Evolutionary conservation across 2,113 vertebrate species (phyloP).

Genomic region (Etia nguti): DNA sequence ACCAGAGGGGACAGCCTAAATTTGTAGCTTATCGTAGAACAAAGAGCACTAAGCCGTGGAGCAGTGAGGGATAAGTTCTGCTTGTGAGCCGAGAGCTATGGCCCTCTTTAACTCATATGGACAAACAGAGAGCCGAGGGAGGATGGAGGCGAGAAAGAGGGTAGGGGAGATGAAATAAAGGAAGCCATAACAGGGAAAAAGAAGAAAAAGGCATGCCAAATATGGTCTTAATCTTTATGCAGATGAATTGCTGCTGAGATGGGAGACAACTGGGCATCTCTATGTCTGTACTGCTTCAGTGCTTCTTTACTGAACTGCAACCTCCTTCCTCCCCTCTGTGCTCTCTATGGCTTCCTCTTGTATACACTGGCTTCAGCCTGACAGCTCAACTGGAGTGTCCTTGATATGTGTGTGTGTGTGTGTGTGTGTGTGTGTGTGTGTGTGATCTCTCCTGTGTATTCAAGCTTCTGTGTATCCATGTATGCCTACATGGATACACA

Average conservation of each 20-base stretch:
- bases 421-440: not conserved
- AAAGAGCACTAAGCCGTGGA: not conserved
- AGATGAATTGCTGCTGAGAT: not conserved
- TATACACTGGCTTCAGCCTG: not conserved
- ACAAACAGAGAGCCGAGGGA: not conserved
- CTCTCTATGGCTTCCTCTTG: not conserved
- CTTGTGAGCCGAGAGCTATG: not conserved
- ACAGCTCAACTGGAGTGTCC: conserved; percentile 29
- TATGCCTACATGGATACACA: not conserved
- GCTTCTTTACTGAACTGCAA: not conserved
- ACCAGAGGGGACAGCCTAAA: not conserved
- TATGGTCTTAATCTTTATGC: not conserved
- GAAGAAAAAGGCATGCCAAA: not conserved
- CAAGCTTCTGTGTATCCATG: not conserved
- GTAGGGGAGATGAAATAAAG: not conserved
- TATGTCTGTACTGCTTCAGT: not conserved
- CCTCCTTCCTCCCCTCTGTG: not conserved
- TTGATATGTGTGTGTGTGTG: not conserved
- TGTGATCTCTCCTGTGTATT: not conserved
- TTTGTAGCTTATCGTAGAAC: conserved; percentile 2
- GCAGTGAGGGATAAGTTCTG: conserved; percentile 13
- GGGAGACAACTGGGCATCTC: not conserved
- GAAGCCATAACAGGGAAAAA: not conserved
- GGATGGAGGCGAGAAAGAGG: not conserved
- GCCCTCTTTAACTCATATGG: not conserved